phyloP scores from a whole-genome alignment of 1,140 invertebrate genomes.

The Colletes latitarsis region DNA sequence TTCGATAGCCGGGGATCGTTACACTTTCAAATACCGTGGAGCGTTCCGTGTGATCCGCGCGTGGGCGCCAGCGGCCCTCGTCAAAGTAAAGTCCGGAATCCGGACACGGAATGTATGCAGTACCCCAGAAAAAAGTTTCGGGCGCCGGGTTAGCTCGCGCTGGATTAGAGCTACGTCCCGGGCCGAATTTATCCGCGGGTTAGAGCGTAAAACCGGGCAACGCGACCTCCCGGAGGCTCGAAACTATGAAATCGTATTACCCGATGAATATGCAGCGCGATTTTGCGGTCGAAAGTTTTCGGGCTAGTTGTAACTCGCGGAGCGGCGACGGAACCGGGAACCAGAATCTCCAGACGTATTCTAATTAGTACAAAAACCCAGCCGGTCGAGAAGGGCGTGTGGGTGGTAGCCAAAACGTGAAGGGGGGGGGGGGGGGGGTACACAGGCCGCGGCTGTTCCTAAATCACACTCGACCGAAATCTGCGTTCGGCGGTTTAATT shows the following conservation, averaged over 20 bases:
- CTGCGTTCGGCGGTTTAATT: slow-evolving; percentile 53
- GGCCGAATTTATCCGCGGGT: slow-evolving; percentile 62
- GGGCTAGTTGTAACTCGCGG: slow-evolving; percentile 53
- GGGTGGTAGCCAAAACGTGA: background rate
- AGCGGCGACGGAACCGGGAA: background rate
- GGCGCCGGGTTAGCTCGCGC: slow-evolving; percentile 8
- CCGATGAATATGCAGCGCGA: slow-evolving; percentile 73
- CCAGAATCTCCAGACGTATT: slow-evolving; percentile 55
- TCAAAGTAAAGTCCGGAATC: slow-evolving; percentile 45
- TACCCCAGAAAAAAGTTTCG: slow-evolving; percentile 46
- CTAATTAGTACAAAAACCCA: slow-evolving; percentile 66
- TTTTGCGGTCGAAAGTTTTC: slow-evolving; percentile 70
- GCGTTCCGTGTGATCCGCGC: slow-evolving; percentile 17
- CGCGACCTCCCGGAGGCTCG: slow-evolving; percentile 10
- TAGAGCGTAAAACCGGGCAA: slow-evolving; percentile 51
- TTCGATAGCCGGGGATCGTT: slow-evolving; percentile 41
- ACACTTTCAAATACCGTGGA: slow-evolving; percentile 41
- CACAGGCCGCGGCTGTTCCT: slow-evolving; percentile 30
- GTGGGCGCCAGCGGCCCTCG: background rate
- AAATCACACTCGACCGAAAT: slow-evolving; percentile 53
- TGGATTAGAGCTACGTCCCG: slow-evolving; percentile 30
- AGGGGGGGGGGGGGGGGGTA: background rate
- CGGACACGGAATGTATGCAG: slow-evolving; percentile 50
- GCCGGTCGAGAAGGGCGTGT: background rate
- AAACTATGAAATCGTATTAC: slow-evolving; percentile 67